Evolutionary conservation across 2,888 invertebrate species (phyloP), one percentile per base, ranked within the genome.

Genomic region (Leucophenga montana): DNA sequence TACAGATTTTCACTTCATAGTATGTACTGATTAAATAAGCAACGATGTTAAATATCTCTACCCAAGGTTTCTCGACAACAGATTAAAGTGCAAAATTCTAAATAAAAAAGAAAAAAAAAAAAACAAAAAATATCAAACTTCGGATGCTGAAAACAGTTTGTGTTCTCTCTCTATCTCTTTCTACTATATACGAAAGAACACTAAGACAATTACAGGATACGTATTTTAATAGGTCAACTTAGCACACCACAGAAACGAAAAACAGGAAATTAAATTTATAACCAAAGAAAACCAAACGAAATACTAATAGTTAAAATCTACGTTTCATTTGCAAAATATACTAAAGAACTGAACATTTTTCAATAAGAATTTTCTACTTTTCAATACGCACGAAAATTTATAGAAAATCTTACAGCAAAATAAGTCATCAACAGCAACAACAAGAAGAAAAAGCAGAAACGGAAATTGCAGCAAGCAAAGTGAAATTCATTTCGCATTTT

Each of bases 21-120:
- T 39, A n/a, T n/a, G n/a, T n/a, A 39, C 39, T 8, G 39, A 39
- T 39, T 39, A 81, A 78, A 79, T 73, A 80, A 75, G 81, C 80
- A 80, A 81, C 80, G 81, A 80, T 75, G 78, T 71, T 73, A 67
- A 77, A 73, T 74, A 73, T 78, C 77, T 78, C 77, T 77, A 81
- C 74, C 73, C 61, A 80, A 66, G 80, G 82, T 80, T 80, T 80
- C 82, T 79, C 65, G 67, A 75, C 13, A 54, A 39, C 20, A 54
- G 22, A 54, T 18, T 54, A 54, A 54, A 54, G 54, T 54, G 54
- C 54, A 54, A 54, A 54, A 20, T 54, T 71, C 74, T 77, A 67
- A 70, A 70, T 54, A 57, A 73, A 67, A 68, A 66, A 70, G 18
- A 62, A 48, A 22, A 67, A 50, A 22, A 70, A 64, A 57, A 16